Evolutionary conservation across 2,797 vertebrate species (phyloP).

Genomic region (Anguilla marmorata): DNA sequence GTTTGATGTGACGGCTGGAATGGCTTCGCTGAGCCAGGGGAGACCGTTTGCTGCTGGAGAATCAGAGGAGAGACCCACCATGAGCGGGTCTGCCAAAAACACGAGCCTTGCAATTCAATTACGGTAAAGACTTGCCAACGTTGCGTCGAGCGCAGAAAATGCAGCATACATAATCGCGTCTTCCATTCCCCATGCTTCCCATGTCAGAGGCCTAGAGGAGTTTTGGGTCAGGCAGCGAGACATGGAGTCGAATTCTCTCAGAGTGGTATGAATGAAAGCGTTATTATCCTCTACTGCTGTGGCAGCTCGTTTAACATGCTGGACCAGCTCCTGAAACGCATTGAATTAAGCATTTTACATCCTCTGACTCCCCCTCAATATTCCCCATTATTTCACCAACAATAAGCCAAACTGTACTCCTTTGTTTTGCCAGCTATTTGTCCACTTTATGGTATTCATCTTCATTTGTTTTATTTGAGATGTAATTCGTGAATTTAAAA

Average conservation of each 20-base stretch:
- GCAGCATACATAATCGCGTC: constrained; percentile 38
- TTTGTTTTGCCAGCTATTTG: not conserved
- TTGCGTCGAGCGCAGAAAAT: constrained; percentile 40
- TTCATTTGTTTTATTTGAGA: not conserved
- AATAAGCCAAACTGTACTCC: not conserved
- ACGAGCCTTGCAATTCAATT: constrained; percentile 41
- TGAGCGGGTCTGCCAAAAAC: constrained; percentile 35
- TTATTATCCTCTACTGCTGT: constrained; percentile 24
- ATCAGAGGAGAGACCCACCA: constrained; percentile 28
- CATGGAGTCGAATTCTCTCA: constrained; percentile 21
- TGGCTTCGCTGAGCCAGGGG: constrained; percentile 13
- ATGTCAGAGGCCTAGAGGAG: constrained; percentile 39
- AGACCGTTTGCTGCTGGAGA: constrained; percentile 14
- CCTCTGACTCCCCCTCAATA: not conserved
- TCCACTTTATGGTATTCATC: not conserved
- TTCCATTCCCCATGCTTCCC: constrained; percentile 31
- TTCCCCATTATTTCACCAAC: not conserved
- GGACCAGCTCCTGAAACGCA: not conserved
- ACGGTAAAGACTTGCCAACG: constrained; percentile 37
- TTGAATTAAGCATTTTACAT: not conserved
- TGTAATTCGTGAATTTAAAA: not conserved
- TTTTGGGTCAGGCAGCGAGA: constrained; percentile 31
- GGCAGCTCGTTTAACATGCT: constrained; percentile 18
- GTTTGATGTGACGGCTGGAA: constrained; percentile 9
- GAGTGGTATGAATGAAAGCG: constrained; percentile 11